phyloP scores from a whole-genome alignment of 2,888 invertebrate species.

The Neria commutata region DNA sequence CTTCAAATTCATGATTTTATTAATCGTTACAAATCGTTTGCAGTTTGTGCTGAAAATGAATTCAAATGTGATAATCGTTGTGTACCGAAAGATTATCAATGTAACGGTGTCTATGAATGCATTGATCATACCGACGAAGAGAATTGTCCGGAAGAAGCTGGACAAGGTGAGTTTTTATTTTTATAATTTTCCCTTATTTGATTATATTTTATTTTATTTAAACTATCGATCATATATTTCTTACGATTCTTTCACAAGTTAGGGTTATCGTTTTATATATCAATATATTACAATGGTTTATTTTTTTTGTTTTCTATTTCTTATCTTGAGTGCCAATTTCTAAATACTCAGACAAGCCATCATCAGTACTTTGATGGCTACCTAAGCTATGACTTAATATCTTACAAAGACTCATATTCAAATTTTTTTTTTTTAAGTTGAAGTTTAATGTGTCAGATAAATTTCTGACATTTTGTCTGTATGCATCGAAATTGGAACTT shows the following conservation, averaged over 20 bases:
- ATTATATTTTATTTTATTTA: conserved; percentile 14
- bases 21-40: conserved; percentile 23
- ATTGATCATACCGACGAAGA: conserved; percentile 72
- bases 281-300: background rate
- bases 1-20: too few species aligned
- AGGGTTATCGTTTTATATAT: background rate
- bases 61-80: conserved; percentile 71
- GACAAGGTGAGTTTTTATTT: conserved; percentile 34
- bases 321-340: background rate
- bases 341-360: background rate
- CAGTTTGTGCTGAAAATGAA: conserved; percentile 62
- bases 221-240: conserved; percentile 2
- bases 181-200: background rate
- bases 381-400: too few species aligned
- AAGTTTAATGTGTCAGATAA: too few species aligned
- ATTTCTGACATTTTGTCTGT: too few species aligned
- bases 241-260: background rate
- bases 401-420: too few species aligned
- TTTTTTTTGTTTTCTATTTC: background rate
- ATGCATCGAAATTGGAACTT: too few species aligned
- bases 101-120: conserved; percentile 69
- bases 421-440: too few species aligned
- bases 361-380: too few species aligned
- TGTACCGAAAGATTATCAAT: conserved; percentile 64
- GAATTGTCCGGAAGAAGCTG: conserved; percentile 62